Evolutionary conservation across 2,797 vertebrate species (phyloP).

Genomic region (Chanos chanos): DNA sequence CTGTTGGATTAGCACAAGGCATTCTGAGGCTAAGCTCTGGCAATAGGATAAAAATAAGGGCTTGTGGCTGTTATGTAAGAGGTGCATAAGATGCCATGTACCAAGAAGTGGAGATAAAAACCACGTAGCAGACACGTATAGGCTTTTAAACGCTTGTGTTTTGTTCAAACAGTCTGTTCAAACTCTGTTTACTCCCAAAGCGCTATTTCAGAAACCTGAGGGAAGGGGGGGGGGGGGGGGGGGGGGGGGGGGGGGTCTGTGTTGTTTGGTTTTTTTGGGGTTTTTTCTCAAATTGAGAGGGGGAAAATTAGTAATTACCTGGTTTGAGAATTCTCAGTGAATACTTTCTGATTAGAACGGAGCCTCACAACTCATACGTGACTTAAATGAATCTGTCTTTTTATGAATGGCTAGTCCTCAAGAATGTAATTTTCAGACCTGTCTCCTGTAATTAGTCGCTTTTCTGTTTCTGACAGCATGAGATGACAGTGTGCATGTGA

Average conservation of each 20-base stretch:
- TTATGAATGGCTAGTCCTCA: neutral
- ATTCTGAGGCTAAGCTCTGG: conserved; percentile 24
- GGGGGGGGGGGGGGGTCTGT: no score
- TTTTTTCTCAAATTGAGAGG: no score
- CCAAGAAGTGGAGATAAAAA: neutral
- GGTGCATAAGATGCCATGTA: conserved; percentile 21
- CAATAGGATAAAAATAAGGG: conserved; percentile 31
- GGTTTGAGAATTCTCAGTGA: no score
- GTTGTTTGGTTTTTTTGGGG: no score
- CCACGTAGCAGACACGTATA: no score
- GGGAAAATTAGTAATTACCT: neutral
- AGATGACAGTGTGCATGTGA: neutral
- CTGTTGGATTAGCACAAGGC: conserved; percentile 31
- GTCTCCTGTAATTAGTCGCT: neutral
- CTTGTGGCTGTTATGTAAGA: conserved; percentile 30
- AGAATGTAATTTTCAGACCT: neutral
- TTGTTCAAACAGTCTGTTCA: no score
- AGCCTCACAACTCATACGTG: no score
- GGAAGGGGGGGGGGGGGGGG: no score
- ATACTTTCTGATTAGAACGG: neutral
- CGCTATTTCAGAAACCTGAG: no score
- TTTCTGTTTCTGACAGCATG: neutral
- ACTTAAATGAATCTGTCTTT: conserved; percentile 1
- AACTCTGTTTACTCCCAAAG: no score
- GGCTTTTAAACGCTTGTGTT: no score